A percentile compares a stretch with the other conserved stretches of the same genome.
Evolutionary conservation across 2,888 invertebrate species (phyloP).

Genomic region (Nomada ruficornis): DNA sequence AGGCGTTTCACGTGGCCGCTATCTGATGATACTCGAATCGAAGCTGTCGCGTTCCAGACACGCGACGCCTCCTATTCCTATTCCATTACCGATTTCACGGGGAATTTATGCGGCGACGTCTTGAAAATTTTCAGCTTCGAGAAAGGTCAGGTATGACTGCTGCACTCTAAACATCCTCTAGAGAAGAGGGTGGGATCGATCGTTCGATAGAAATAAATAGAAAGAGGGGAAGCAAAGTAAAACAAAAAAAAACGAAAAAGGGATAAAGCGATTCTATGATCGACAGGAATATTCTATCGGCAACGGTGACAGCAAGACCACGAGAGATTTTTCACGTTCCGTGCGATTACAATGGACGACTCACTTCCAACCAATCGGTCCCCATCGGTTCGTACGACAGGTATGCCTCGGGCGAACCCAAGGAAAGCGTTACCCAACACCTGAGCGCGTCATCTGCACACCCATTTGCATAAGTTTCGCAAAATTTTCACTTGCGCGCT

Average conservation of each 20-base stretch:
- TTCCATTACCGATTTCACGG: constrained; percentile 6
- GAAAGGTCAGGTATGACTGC: not conserved
- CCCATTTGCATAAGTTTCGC: constrained; percentile 34
- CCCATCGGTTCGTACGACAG: constrained; percentile 23
- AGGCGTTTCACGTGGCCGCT: not conserved
- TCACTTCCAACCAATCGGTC: constrained; percentile 56
- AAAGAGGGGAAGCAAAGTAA: not conserved
- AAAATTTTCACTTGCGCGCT: not conserved
- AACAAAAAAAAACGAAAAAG: no score
- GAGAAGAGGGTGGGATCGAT: not conserved
- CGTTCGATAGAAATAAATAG: not conserved
- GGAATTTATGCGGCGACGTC: not conserved
- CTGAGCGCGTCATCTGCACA: constrained; percentile 10
- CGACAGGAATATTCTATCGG: not conserved
- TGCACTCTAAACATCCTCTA: not conserved
- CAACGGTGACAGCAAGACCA: not conserved
- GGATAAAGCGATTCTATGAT: not conserved
- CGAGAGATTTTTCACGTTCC: constrained; percentile 32
- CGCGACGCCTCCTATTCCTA: constrained; percentile 1
- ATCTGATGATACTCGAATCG: constrained; percentile 10
- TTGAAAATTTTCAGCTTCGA: not conserved
- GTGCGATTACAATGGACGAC: constrained; percentile 30
- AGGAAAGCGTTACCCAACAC: constrained; percentile 38
- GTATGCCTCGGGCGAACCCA: constrained; percentile 31
- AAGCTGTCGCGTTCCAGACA: not conserved